Evolutionary conservation across 2,113 vertebrate genomes (phyloP).

Genomic region (Erpornis zantholeuca): DNA sequence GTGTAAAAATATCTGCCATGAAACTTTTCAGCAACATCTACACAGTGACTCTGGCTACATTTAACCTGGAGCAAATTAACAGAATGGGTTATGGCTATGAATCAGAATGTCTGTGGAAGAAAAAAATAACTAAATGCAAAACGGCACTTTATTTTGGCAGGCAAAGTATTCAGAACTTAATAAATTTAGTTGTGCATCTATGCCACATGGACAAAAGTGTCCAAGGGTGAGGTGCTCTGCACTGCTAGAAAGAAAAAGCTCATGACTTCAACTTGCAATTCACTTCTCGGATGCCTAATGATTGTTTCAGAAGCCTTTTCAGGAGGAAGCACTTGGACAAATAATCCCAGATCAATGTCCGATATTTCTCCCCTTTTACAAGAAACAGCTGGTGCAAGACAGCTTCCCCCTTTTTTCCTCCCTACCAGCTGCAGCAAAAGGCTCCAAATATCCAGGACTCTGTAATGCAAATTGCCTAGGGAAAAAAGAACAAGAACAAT

Average conservation of each 20-base stretch:
- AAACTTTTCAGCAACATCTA: slow-evolving; percentile 33
- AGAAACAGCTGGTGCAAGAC: background rate
- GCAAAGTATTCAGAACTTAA: background rate
- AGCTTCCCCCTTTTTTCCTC: background rate
- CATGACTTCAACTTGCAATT: background rate
- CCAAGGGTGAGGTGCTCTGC: background rate
- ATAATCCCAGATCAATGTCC: slow-evolving; percentile 28
- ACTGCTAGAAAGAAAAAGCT: background rate
- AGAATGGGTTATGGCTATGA: background rate
- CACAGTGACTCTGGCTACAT: slow-evolving; percentile 23
- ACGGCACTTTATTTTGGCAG: background rate
- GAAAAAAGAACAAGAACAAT: background rate
- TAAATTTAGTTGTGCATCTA: slow-evolving; percentile 34
- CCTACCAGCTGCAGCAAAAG: background rate
- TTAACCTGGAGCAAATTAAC: background rate
- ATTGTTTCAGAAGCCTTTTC: slow-evolving; percentile 17
- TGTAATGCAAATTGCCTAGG: slow-evolving; percentile 36
- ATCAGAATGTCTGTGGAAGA: background rate
- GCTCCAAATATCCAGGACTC: slow-evolving; percentile 40
- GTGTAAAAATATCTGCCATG: slow-evolving; percentile 51
- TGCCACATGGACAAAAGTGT: slow-evolving; percentile 3
- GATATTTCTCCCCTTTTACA: background rate
- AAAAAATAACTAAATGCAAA: background rate
- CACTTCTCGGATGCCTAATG: slow-evolving; percentile 23
- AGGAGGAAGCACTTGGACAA: background rate